Conservation (phyloP, 2,113 vertebrate genomes). For the Xenopus borealis region DNA sequence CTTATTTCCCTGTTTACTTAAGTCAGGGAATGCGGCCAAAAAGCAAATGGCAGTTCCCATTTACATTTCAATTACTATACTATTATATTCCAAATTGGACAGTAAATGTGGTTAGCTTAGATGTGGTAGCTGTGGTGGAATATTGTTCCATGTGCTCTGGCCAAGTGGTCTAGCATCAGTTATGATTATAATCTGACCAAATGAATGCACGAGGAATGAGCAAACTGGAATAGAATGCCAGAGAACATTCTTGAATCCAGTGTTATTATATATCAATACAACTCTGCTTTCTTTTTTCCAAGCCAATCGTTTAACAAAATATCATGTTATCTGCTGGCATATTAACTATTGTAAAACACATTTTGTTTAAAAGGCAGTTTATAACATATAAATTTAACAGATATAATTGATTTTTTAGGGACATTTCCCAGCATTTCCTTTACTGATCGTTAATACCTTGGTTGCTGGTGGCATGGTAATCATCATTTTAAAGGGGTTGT, state of each 20-base stretch:
- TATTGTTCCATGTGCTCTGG: neutral
- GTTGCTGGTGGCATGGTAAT: too few relatives aligned
- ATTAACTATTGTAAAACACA: neutral
- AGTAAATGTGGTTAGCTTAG: constrained; percentile 19
- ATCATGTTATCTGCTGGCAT: neutral
- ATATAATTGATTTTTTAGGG: too few relatives aligned
- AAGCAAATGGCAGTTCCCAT: constrained; percentile 5
- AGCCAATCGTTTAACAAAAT: neutral
- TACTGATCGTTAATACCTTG: too few relatives aligned
- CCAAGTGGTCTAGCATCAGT: constrained; percentile 1
- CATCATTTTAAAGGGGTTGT: too few relatives aligned
- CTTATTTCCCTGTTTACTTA: constrained; percentile 5
- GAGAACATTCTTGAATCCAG: neutral
- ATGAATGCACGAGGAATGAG: neutral
- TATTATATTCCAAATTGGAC: constrained; percentile 16
- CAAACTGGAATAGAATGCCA: neutral
- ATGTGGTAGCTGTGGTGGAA: constrained; percentile 9
- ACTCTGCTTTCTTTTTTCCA: neutral
- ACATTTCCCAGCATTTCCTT: too few relatives aligned
- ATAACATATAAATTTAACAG: too few relatives aligned
- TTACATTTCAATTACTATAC: constrained; percentile 18
- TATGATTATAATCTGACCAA: neutral
- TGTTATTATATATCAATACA: neutral
- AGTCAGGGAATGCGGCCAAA: constrained; percentile 5
- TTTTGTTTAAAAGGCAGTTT: too few relatives aligned